phyloP scores from a whole-genome alignment of 2,888 invertebrate species.

The Masnerella sp. region DNA sequence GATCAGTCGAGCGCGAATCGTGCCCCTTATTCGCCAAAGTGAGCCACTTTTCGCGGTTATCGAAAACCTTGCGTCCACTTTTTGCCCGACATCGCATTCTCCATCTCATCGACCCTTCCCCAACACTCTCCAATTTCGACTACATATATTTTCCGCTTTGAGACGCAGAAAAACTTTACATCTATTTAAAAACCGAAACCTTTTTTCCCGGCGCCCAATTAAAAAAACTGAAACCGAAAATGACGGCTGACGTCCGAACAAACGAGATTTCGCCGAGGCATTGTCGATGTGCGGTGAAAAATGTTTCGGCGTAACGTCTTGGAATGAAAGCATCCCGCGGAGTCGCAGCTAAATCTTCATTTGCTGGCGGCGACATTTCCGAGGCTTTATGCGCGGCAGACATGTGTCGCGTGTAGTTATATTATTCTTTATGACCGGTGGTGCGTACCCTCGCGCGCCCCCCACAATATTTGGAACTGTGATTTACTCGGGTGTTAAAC shows the following conservation, averaged over 20 bases:
- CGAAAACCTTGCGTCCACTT: constrained; percentile 65
- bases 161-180: too few relatives aligned
- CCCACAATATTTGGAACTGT: constrained; percentile 72
- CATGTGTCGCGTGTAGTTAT: constrained; percentile 77
- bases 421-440: constrained; percentile 76
- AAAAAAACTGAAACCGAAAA: neutral
- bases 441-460: constrained; percentile 64
- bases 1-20: constrained; percentile 69
- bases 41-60: constrained; percentile 63
- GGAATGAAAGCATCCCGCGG: constrained; percentile 60
- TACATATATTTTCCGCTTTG: too few relatives aligned
- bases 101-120: too few relatives aligned
- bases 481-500: constrained; percentile 76
- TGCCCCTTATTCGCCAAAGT: constrained; percentile 68
- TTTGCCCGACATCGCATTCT: too few relatives aligned
- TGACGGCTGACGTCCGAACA: neutral
- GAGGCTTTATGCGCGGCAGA: constrained; percentile 68
- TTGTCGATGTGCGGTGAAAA: constrained; percentile 50
- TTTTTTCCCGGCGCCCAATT: too few relatives aligned
- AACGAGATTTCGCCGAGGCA: constrained; percentile 5
- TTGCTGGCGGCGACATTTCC: constrained; percentile 61
- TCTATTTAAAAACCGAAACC: too few relatives aligned
- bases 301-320: constrained; percentile 44
- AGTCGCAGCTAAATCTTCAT: constrained; percentile 74
- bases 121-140: too few relatives aligned